Percentiles rank a stretch among this genome's conserved stretches.
These are phyloP conservation scores for Urocitellus parryii DNA, from an alignment of 2,113 vertebrate species.

Conservation along the genomic window DNA sequence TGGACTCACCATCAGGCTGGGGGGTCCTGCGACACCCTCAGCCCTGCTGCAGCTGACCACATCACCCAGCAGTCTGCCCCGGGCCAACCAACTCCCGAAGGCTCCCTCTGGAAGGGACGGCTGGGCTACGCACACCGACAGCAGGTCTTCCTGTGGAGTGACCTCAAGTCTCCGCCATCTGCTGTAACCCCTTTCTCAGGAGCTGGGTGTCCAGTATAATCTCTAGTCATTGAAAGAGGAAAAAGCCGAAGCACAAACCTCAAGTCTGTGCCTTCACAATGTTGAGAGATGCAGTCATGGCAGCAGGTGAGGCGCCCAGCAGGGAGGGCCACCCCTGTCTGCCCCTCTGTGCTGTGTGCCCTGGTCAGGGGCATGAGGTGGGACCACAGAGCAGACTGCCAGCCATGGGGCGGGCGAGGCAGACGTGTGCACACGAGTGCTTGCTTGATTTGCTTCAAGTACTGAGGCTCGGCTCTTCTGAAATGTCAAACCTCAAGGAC, in stretches of 20 bases:
- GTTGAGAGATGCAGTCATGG: neutral
- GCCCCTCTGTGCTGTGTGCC: neutral
- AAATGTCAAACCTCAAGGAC: neutral
- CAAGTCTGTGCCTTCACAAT: neutral
- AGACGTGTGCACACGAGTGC: neutral
- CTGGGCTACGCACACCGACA: neutral
- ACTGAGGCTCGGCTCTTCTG: neutral
- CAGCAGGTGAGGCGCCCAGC: neutral
- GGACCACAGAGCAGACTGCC: neutral
- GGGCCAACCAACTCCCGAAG: neutral
- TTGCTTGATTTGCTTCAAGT: neutral
- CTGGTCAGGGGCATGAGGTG: neutral
- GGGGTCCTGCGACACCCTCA: neutral
- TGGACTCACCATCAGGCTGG: neutral
- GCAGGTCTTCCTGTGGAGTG: neutral
- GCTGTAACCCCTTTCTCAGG: neutral
- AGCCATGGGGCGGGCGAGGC: fast-evolving
- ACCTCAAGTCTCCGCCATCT: neutral
- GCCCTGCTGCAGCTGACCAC: neutral
- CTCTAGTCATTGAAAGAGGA: neutral
- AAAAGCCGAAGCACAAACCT: too few relatives aligned
- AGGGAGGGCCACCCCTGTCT: too few relatives aligned
- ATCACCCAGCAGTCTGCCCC: neutral
- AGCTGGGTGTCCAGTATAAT: neutral
- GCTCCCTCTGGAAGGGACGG: neutral